Percentiles rank a stretch among this genome's conserved stretches.
These are phyloP conservation scores for Helarctos malayanus DNA, from an alignment of 2,797 vertebrate species.

Conservation along the genomic window DNA sequence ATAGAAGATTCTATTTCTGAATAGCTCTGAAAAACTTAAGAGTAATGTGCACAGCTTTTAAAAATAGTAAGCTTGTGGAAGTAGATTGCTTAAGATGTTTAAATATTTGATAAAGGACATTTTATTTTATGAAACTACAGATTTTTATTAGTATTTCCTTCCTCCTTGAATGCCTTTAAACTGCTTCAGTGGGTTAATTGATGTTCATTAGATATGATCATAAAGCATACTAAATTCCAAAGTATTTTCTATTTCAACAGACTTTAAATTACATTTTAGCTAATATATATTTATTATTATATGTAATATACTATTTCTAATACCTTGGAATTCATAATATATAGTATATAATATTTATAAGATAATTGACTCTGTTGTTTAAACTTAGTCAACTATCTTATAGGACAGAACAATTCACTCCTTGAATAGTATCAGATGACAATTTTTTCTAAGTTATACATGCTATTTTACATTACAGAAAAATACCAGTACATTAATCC, in stretches of 20 bases:
- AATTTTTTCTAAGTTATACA: neutral
- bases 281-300: slow-evolving; percentile 4
- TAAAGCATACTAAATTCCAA: neutral
- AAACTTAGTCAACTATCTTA: neutral
- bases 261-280: neutral
- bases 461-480: neutral
- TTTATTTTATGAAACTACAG: neutral
- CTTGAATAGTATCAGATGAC: neutral
- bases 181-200: neutral
- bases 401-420: neutral
- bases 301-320: neutral
- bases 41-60: neutral
- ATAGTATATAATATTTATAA: neutral
- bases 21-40: neutral
- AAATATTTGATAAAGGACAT: slow-evolving; percentile 3
- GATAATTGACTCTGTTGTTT: neutral
- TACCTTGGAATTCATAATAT: neutral
- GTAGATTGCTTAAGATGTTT: neutral
- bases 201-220: neutral
- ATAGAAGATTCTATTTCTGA: slow-evolving; percentile 14
- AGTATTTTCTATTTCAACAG: neutral
- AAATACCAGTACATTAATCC: neutral
- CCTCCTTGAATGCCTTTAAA: neutral
- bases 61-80: neutral
- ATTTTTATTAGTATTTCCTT: slow-evolving; percentile 25